Evolutionary conservation across 2,797 vertebrate genomes (phyloP), one percentile per base, ranked within the genome.

Genomic region (Danio choprae): DNA sequence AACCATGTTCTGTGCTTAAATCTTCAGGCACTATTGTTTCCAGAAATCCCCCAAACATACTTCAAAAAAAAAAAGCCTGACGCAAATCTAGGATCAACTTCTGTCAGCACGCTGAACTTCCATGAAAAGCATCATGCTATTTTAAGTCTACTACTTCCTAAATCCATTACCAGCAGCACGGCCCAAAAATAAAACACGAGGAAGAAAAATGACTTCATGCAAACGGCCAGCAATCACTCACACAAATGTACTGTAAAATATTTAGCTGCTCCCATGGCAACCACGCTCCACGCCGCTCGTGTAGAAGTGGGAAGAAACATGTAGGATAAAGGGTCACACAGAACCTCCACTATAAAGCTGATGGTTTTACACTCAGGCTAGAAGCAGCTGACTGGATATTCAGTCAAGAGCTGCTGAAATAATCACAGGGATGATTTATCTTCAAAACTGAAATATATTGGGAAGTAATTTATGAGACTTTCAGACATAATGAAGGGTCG

Each of bases 251-350:
- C 59, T 8, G 65, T 87, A 77, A 91, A 92, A 92, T 89, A 93
- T 93, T 93, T 90, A 92, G 78, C 56, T 10, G 91, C 90, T 91
- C 83, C 88, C 89, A 85, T 85, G 87, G 83, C 80, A 89, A 84
- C 88, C 12, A 2, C 16, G 69, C 51, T 74, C 70, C 87, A 89
- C 29, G 88, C 79, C 81, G 60, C 83, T 89, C 72, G 81, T 41
- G 41, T 70, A 86, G 87, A 90, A 82, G 80, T 69, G 69, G 68
- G 9, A 44, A 44, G 18, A 85, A 74, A 83, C 15, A 81, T 87
- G 86, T 82, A 83, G 87, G 87, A 87, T 67, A 75, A 84, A 85
- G 81, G 84, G 80, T 84, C 71, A 36, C 84, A 86, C 85, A 84
- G 64, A 81, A 41, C 12, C 44, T 81, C 11, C 18, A 46, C 65